Evolutionary conservation across 2,797 vertebrate species (phyloP).

Genomic region (Myripristis murdjan): DNA sequence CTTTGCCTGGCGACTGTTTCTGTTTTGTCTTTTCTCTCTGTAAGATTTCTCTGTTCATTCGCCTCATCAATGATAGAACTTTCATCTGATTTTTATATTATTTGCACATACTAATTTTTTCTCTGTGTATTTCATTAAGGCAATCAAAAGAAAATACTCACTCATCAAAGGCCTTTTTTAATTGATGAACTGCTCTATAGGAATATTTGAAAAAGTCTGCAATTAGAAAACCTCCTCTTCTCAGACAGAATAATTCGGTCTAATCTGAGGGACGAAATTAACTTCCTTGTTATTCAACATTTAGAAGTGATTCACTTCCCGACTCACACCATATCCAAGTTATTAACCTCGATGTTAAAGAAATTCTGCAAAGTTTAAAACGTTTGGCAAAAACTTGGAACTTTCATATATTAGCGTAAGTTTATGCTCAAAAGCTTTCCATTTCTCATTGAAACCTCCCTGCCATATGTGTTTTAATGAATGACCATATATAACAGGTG

Average conservation of each 20-base stretch:
- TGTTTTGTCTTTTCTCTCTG: not conserved
- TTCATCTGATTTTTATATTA: not conserved
- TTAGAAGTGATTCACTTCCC: conserved; percentile 38
- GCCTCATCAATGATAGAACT: not conserved
- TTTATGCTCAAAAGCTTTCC: conserved; percentile 44
- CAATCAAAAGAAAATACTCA: conserved; percentile 33
- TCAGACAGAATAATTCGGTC: conserved; percentile 55
- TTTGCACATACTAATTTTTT: conserved; percentile 5
- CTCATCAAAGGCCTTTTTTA: conserved; percentile 22
- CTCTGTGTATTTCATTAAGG: conserved; percentile 27
- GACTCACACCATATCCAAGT: conserved; percentile 27
- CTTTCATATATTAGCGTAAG: conserved; percentile 42
- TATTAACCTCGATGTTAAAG: conserved; percentile 38
- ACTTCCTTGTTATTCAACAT: conserved; percentile 32
- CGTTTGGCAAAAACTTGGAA: conserved; percentile 14
- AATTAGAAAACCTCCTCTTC: conserved; percentile 45
- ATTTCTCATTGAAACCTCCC: conserved; percentile 31
- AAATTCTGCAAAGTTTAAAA: conserved; percentile 7
- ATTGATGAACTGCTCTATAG: conserved; percentile 43
- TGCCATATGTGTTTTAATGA: conserved; percentile 50
- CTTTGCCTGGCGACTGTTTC: not conserved
- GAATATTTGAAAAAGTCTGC: conserved; percentile 49
- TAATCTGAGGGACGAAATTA: conserved; percentile 43
- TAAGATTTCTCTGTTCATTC: not conserved
- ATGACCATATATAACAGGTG: conserved; percentile 46